phyloP scores from a whole-genome alignment of 1,140 invertebrate species.

The Drosophila pandora region DNA sequence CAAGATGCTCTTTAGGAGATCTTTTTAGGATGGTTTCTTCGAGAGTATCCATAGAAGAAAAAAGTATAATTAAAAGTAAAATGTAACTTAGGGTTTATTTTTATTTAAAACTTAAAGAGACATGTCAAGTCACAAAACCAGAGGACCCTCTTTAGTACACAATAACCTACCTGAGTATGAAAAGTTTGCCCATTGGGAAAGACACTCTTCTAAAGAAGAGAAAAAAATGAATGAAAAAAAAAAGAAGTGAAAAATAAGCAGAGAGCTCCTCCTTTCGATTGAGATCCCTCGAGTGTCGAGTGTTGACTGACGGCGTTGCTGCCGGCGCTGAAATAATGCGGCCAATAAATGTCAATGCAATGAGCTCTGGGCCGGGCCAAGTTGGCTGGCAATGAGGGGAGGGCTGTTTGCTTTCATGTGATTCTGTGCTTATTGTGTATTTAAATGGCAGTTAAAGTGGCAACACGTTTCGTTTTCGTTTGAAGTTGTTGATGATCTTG shows the following conservation, averaged over 20 bases:
- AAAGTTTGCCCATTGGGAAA: slow-evolving; percentile 48
- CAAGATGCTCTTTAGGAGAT: neutral
- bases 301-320: slow-evolving; percentile 69
- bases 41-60: neutral
- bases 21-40: neutral
- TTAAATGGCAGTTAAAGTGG: slow-evolving; percentile 82
- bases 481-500: slow-evolving; percentile 63
- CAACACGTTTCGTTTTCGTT: slow-evolving; percentile 78
- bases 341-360: slow-evolving; percentile 78
- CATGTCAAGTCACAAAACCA: neutral
- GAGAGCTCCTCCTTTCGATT: slow-evolving; percentile 38
- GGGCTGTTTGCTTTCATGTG: slow-evolving; percentile 59
- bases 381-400: neutral
- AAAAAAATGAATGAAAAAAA: slow-evolving; percentile 6
- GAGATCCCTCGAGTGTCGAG: slow-evolving; percentile 72
- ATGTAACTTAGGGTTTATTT: too few species aligned
- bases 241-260: neutral
- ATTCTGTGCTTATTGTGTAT: slow-evolving; percentile 70
- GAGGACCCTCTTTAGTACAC: slow-evolving; percentile 2
- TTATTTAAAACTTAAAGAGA: too few species aligned
- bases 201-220: slow-evolving; percentile 30
- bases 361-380: slow-evolving; percentile 12
- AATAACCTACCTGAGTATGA: slow-evolving; percentile 36
- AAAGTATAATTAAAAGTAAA: too few species aligned
- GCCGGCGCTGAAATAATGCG: slow-evolving; percentile 75